Evolutionary conservation across 2,888 invertebrate genomes (phyloP).

Genomic region (Apodemia hepburni): DNA sequence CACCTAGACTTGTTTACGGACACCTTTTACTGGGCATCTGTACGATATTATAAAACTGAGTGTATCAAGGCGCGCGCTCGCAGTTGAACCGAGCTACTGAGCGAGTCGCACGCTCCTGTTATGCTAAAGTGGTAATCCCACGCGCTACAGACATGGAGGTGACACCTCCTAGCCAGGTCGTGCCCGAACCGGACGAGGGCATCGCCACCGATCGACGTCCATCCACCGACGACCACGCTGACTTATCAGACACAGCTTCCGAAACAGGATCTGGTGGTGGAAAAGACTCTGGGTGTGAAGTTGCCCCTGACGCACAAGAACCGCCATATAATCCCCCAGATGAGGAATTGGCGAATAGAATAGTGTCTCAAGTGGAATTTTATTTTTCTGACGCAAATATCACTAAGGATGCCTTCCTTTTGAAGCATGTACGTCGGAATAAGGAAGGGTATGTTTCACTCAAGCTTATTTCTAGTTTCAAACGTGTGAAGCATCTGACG

Average conservation of each 20-base stretch:
- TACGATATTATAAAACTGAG: constrained; percentile 71
- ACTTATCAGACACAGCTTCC: constrained; percentile 84
- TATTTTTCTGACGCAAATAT: constrained; percentile 98
- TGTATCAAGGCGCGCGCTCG: constrained; percentile 63
- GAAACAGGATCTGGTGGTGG: constrained; percentile 82
- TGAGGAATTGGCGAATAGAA: constrained; percentile 88
- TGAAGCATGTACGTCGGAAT: constrained; percentile 96
- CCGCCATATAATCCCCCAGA: constrained; percentile 85
- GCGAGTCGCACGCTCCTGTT: constrained; percentile 62
- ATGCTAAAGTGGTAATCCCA: constrained; percentile 57
- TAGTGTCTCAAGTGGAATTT: constrained; percentile 94
- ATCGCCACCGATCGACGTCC: constrained; percentile 70
- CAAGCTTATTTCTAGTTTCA: constrained; percentile 96
- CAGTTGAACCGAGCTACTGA: constrained; percentile 66
- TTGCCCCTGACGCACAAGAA: constrained; percentile 77
- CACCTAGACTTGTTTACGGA: constrained; percentile 59
- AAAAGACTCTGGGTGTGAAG: constrained; percentile 85
- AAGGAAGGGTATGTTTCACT: constrained; percentile 97
- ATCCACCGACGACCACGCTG: constrained; percentile 82
- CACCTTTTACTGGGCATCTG: constrained; percentile 70
- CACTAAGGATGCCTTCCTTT: constrained; percentile 95
- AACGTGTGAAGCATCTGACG: constrained; percentile 95
- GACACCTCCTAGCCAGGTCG: constrained; percentile 53
- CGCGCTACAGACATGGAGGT: constrained; percentile 64
- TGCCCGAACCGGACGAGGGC: constrained; percentile 67